Evolutionary conservation across 2,113 vertebrate genomes (phyloP), one percentile per base, ranked within the genome.

Genomic region (Spermophilus dauricus): DNA sequence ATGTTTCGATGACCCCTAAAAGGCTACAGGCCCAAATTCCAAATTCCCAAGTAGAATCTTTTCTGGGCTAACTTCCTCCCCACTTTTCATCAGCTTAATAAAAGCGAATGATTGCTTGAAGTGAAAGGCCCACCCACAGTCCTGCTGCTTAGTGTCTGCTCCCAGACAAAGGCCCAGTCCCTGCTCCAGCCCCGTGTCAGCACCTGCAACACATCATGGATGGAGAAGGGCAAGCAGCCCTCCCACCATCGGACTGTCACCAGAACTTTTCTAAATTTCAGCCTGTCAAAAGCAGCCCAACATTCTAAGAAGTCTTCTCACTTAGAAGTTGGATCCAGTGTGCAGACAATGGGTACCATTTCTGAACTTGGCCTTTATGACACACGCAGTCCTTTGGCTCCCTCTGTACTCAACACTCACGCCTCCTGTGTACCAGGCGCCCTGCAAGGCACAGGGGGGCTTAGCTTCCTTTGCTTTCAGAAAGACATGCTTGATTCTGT

Each of bases 21-120:
- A 69, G 61, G 12, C 85, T 34, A 24, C n/a, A 70, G 75, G 42
- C 58, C 30, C 45, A 32, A 58, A 39, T 73, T 53, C 72, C 16
- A 17, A 32, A 51, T 61, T 84, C 89, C 70, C n/a, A 61, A 95
- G 93, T 39, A 94, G 92, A 90, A 90, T n/a, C 32, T 37, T 77
- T 87, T 93, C 92, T 51, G 34, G 70, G 69, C 34, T 48, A 81
- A 94, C 70, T 63, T n/a, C 48, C 56, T 86, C 85, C 81, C 75
- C 5, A 28, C 89, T 75, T 92, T 73, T 53, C 83, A 91, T 86
- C 45, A 32, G 28, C 45, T 73, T 90, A 42, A 65, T 81, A 81
- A 95, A 84, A 81, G 45, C 63, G 37, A 94, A 80, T 81, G 67
- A 13, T 69, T 45, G 56, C 53, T 48, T n/a, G 4, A 45, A 81